phyloP scores from a whole-genome alignment of 1,140 invertebrate species.

The Drosophila baimaii region DNA sequence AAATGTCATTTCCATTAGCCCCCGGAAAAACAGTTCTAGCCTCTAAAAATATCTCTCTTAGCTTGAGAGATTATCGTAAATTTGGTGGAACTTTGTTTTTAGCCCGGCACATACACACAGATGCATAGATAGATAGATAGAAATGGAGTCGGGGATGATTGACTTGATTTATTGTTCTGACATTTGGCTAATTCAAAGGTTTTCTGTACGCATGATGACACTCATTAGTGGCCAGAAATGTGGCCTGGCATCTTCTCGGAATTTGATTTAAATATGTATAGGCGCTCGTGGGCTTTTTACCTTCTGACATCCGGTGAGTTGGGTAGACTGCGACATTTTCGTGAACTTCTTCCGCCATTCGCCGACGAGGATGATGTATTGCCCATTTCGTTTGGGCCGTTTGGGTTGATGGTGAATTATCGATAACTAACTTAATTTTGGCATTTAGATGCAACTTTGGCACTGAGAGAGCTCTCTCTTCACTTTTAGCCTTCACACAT shows the following conservation, averaged over 20 bases:
- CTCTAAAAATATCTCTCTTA: constrained; percentile 39
- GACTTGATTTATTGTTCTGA: constrained; percentile 73
- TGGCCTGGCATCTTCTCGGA: constrained; percentile 35
- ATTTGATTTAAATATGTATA: constrained; percentile 23
- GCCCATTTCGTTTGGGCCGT: constrained; percentile 85
- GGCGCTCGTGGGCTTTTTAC: constrained; percentile 67
- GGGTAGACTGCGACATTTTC: constrained; percentile 87
- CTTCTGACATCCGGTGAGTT: constrained; percentile 88
- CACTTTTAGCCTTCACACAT: constrained; percentile 17
- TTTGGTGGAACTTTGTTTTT: constrained; percentile 66
- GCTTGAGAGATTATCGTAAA: constrained; percentile 66
- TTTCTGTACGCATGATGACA: constrained; percentile 58
- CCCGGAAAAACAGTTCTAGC: constrained; percentile 33
- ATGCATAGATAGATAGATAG: constrained; percentile 9
- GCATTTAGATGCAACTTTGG: constrained; percentile 69
- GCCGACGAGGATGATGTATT: constrained; percentile 84
- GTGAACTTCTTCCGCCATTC: constrained; percentile 72
- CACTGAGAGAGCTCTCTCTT: constrained; percentile 48
- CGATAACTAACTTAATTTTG: constrained; percentile 62
- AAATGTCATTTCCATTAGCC: constrained; percentile 79
- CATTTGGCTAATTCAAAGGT: constrained; percentile 69
- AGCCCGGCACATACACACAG: background rate
- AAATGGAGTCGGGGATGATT: constrained; percentile 27
- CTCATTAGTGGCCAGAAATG: constrained; percentile 66
- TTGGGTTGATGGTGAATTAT: constrained; percentile 22